Evolutionary conservation across 1,140 invertebrate genomes (phyloP).

Genomic region (Drosophila sucinea): DNA sequence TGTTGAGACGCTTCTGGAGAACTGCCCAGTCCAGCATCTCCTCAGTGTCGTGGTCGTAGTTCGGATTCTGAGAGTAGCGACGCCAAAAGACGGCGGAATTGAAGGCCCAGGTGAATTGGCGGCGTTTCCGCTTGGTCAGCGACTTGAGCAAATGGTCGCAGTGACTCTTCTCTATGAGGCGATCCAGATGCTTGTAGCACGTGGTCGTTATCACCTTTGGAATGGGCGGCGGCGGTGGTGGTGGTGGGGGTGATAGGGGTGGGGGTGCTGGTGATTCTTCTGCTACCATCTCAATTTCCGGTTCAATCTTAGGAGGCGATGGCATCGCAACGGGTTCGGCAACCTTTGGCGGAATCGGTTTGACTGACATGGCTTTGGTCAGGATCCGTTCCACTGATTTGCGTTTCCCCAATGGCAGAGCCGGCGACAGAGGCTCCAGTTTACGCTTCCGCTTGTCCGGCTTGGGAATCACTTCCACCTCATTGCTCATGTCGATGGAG

Average conservation of each 20-base stretch:
- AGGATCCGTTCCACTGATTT: neutral
- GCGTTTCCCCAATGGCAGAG: neutral
- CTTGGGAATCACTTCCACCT: slow-evolving; percentile 24
- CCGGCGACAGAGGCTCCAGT: neutral
- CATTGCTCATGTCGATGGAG: slow-evolving; percentile 21
- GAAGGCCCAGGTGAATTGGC: slow-evolving; percentile 31
- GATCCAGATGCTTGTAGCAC: slow-evolving; percentile 12
- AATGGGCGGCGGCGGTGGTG: neutral
- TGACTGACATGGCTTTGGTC: neutral
- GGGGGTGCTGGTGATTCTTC: neutral
- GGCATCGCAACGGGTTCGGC: neutral
- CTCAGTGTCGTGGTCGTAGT: slow-evolving; percentile 17
- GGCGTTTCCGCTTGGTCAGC: slow-evolving; percentile 22
- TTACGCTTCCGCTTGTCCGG: slow-evolving; percentile 5
- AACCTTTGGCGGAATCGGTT: too few relatives aligned
- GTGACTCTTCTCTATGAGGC: slow-evolving; percentile 32
- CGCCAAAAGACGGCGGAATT: slow-evolving; percentile 18
- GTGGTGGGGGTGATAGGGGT: neutral
- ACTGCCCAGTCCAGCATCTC: slow-evolving; percentile 37
- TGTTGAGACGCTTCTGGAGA: neutral
- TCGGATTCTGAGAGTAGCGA: slow-evolving; percentile 7
- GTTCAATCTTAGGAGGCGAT: neutral
- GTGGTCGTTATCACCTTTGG: neutral
- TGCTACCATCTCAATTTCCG: neutral
- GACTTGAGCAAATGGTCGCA: slow-evolving; percentile 12